Evolutionary conservation across 1,140 invertebrate species (phyloP).

Genomic region (Oryzaephilus surinamensis): DNA sequence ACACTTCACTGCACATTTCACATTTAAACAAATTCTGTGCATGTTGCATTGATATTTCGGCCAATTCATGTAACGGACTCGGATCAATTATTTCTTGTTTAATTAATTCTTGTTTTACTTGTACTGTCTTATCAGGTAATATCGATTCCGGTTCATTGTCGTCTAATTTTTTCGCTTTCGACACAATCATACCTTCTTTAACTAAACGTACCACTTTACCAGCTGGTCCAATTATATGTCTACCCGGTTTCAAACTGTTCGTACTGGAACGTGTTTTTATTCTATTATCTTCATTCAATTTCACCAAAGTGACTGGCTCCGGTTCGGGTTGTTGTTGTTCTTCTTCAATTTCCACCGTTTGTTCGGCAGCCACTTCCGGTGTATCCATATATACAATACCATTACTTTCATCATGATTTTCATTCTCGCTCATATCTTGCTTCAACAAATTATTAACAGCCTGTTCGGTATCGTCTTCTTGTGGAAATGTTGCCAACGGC

Average conservation of each 20-base stretch:
- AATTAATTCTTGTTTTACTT: background rate
- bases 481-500: constrained; percentile 33
- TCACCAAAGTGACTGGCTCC: constrained; percentile 8
- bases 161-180: constrained; percentile 28
- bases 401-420: constrained; percentile 17
- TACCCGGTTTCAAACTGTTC: constrained; percentile 25
- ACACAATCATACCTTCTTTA: constrained; percentile 32
- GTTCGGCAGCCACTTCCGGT: constrained; percentile 24
- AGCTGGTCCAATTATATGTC: constrained; percentile 32
- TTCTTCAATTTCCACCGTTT: constrained; percentile 21
- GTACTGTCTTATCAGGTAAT: constrained; percentile 9
- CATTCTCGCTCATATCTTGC: constrained; percentile 22
- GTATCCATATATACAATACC: constrained; percentile 19
- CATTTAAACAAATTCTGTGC: constrained; percentile 47
- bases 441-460: constrained; percentile 29
- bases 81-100: constrained; percentile 41
- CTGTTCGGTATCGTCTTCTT: constrained; percentile 22
- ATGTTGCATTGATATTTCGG: constrained; percentile 36
- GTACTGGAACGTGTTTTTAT: constrained; percentile 12
- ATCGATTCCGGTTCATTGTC: constrained; percentile 20
- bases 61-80: constrained; percentile 41
- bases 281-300: constrained; percentile 17
- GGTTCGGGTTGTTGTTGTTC: constrained; percentile 13
- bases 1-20: constrained; percentile 69
- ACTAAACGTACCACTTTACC: constrained; percentile 28